These are phyloP conservation scores for Acrocephalus arundinaceus DNA, from an alignment of 2,113 vertebrate genomes.

Conservation along the genomic window DNA sequence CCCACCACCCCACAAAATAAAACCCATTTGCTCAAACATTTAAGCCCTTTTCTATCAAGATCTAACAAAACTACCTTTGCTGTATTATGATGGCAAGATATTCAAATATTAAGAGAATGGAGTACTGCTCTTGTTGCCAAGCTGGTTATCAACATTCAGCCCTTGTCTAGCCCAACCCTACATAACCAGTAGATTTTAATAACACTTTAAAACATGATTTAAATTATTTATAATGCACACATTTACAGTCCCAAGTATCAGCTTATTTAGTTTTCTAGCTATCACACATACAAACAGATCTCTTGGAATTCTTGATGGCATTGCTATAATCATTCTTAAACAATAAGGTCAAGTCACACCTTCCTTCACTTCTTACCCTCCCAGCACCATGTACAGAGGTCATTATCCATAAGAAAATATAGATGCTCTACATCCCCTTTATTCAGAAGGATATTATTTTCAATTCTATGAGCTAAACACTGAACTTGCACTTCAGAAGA, in stretches of 20 bases:
- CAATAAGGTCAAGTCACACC: background rate
- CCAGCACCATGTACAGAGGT: rapidly evolving
- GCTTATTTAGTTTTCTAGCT: background rate
- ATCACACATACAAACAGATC: background rate
- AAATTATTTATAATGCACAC: rapidly evolving
- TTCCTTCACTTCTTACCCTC: background rate
- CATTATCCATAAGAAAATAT: no score
- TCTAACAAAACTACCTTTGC: background rate
- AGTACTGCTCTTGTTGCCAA: no score
- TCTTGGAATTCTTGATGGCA: background rate
- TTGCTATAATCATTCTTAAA: background rate
- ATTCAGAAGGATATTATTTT: background rate
- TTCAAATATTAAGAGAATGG: background rate
- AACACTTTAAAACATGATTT: rapidly evolving
- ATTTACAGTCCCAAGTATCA: background rate
- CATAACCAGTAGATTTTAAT: rapidly evolving
- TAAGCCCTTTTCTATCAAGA: background rate
- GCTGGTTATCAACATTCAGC: background rate
- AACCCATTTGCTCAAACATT: background rate
- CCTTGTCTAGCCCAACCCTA: background rate
- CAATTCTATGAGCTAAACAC: background rate
- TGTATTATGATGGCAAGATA: background rate
- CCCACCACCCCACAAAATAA: background rate
- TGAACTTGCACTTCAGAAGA: background rate
- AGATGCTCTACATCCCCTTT: no score